Percentiles rank a stretch among this genome's conserved stretches.
Conservation (phyloP, 1,140 invertebrate genomes). For the Nasonia longicornis region DNA sequence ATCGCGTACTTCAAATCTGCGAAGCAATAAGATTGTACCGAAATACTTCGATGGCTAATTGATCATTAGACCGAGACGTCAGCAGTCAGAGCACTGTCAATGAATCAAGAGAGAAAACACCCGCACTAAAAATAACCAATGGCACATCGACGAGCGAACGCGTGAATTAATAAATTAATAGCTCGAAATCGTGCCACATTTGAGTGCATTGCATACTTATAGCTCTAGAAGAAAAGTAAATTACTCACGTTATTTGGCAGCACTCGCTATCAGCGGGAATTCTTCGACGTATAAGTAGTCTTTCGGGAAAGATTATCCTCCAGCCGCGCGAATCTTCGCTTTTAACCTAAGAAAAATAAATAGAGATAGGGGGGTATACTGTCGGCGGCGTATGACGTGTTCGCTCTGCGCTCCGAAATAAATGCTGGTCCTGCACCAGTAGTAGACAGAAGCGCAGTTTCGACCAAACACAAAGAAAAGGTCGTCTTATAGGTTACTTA, state of each 20-base stretch:
- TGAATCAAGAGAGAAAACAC: background rate
- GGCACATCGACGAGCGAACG: background rate
- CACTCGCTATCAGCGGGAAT: background rate
- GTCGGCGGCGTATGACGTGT: background rate
- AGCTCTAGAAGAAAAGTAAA: background rate
- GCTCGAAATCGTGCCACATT: background rate
- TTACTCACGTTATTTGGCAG: slow-evolving; percentile 23
- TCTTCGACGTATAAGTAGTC: background rate
- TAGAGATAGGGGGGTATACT: background rate
- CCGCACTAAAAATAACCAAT: slow-evolving; percentile 6
- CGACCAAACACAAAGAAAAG: background rate
- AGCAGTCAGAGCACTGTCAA: slow-evolving; percentile 10
- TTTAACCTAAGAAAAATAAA: slow-evolving; percentile 26
- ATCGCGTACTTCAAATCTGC: no score
- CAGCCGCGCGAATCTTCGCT: background rate
- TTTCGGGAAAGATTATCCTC: background rate
- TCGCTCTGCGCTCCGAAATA: background rate
- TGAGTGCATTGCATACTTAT: background rate
- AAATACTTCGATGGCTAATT: background rate
- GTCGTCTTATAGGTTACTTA: background rate
- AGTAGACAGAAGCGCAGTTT: background rate
- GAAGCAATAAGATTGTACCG: background rate
- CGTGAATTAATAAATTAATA: background rate
- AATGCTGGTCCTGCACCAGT: background rate
- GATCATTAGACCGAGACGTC: background rate